Conservation (phyloP, 2,113 vertebrate genomes). For the Syngnathus scovelli region DNA sequence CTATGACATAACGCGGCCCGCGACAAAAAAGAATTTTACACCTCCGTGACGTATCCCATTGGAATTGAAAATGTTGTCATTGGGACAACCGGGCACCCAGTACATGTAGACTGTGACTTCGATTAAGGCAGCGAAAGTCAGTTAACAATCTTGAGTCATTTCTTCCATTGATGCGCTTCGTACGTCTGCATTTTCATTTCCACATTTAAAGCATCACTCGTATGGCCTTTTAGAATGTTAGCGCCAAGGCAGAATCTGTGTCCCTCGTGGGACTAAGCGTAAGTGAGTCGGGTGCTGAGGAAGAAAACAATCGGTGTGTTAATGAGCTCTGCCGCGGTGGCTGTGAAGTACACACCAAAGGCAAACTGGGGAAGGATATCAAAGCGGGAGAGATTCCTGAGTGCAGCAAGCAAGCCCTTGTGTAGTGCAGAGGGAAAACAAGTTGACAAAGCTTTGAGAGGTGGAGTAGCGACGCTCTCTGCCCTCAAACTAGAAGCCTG, state of each 20-base stretch:
- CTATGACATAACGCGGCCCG: too few relatives aligned
- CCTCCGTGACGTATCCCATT: too few relatives aligned
- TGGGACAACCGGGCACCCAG: too few relatives aligned
- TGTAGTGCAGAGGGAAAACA: slow-evolving; percentile 40
- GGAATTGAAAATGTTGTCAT: too few relatives aligned
- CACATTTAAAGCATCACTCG: neutral
- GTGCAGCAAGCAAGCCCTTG: slow-evolving; percentile 25
- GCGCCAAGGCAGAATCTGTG: slow-evolving; percentile 8
- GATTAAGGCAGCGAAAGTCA: neutral
- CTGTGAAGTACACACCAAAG: slow-evolving; percentile 55
- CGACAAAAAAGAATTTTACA: too few relatives aligned
- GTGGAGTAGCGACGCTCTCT: slow-evolving; percentile 47
- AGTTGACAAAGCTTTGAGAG: slow-evolving; percentile 46
- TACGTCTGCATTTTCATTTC: neutral
- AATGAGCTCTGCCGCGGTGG: slow-evolving; percentile 42
- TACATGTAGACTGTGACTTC: too few relatives aligned
- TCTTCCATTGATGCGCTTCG: neutral
- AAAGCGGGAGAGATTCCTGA: slow-evolving; percentile 34
- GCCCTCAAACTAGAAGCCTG: slow-evolving; percentile 45
- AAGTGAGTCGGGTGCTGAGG: slow-evolving; percentile 22
- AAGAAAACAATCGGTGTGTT: slow-evolving; percentile 37
- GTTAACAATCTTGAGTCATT: neutral
- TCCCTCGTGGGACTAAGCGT: slow-evolving; percentile 27
- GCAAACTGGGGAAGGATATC: slow-evolving; percentile 44
- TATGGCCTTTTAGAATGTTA: slow-evolving; percentile 8